Evolutionary conservation across 1,140 invertebrate species (phyloP).

Genomic region (Copidosoma floridanum): DNA sequence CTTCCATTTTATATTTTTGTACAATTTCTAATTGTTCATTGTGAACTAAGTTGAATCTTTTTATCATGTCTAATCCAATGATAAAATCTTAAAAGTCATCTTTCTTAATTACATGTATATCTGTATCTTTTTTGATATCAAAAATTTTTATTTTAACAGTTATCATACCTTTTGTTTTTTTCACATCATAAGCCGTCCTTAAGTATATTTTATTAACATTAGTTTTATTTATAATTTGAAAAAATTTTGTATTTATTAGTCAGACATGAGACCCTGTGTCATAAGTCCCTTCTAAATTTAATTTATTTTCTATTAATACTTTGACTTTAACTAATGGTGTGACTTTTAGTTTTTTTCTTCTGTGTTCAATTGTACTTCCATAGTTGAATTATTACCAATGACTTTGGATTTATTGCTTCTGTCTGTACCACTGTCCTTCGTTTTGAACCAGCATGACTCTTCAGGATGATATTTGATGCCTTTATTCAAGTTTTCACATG

Average conservation of each 20-base stretch:
- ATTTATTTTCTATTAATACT: not conserved
- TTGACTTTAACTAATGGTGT: not conserved
- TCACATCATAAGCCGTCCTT: not conserved
- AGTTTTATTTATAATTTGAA: not conserved
- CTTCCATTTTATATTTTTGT: constrained; percentile 16
- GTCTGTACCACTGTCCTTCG: not conserved
- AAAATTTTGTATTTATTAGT: not conserved
- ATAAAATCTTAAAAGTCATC: constrained; percentile 23
- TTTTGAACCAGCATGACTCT: not conserved
- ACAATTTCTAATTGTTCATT: constrained; percentile 18
- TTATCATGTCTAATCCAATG: constrained; percentile 21
- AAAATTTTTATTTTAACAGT: constrained; percentile 27
- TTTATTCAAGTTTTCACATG: no score
- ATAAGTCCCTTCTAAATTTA: not conserved
- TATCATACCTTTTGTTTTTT: no score
- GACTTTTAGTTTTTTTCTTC: no score
- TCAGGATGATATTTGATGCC: not conserved
- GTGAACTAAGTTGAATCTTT: constrained; percentile 19
- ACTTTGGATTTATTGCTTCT: not conserved
- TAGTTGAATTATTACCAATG: not conserved
- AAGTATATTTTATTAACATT: not conserved
- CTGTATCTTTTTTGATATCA: constrained; percentile 16
- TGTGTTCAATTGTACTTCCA: not conserved
- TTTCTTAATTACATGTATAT: constrained; percentile 18
- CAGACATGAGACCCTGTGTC: not conserved